A percentile compares a stretch with the other conserved stretches of the same genome.
Evolutionary conservation across 2,888 invertebrate species (phyloP).

Genomic region (Epistrophe eligans): DNA sequence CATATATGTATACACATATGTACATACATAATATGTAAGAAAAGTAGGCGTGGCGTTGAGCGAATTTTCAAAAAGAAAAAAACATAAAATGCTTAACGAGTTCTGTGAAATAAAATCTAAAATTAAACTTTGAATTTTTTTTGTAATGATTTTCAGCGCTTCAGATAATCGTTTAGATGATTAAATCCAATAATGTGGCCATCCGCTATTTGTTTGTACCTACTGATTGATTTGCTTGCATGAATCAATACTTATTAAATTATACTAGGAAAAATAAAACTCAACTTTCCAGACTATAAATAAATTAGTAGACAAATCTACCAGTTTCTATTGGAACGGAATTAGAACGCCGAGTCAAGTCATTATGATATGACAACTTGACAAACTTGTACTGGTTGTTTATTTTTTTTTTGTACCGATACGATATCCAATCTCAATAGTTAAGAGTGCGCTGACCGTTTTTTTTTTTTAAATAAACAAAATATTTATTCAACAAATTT

Average conservation of each 20-base stretch:
- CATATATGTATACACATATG: too few relatives aligned
- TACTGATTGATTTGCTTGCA: not conserved
- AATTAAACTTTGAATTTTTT: too few relatives aligned
- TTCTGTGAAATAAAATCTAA: too few relatives aligned
- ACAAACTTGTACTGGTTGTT: slow-evolving; percentile 43
- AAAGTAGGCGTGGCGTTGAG: too few relatives aligned
- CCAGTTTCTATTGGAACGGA: slow-evolving; percentile 47
- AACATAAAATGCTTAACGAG: too few relatives aligned
- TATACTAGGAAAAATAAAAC: not conserved
- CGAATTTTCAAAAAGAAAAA: too few relatives aligned
- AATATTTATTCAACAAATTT: not conserved
- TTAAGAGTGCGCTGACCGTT: slow-evolving; percentile 26
- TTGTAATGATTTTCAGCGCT: too few relatives aligned
- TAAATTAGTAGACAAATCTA: slow-evolving; percentile 40
- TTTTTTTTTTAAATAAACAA: slow-evolving; percentile 1
- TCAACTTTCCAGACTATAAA: not conserved
- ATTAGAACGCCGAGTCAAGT: slow-evolving; percentile 55
- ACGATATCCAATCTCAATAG: slow-evolving; percentile 17
- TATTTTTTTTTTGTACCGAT: slow-evolving; percentile 10
- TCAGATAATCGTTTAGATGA: too few relatives aligned
- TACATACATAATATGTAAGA: too few relatives aligned
- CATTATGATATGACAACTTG: slow-evolving; percentile 28
- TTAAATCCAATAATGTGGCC: too few relatives aligned
- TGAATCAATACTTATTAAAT: not conserved
- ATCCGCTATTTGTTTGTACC: too few relatives aligned